Evolutionary conservation across 2,888 invertebrate genomes (phyloP), one percentile per base, ranked within the genome.

Genomic region (Cyaniris semiargus): DNA sequence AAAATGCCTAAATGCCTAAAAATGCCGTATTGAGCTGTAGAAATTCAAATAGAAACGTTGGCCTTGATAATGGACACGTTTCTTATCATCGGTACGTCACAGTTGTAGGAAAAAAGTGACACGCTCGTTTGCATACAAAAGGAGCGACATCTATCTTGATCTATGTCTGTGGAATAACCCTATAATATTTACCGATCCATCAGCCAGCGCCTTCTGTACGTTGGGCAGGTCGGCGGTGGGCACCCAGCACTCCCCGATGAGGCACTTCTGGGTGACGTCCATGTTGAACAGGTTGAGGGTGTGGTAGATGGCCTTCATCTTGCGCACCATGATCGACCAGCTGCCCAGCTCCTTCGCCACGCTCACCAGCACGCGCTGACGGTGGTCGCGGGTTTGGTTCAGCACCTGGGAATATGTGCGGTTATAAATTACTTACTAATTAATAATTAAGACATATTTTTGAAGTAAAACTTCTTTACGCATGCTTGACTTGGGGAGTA

Each of bases 251-350:
- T 97, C 97, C 7, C 97, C 97, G 82, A 97, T 97, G 78, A 97
- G 94, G 89, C 97, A 97, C 88, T 97, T 97, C 92, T 97, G 96
- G 7, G 97, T 97, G 79, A 97, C 97, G 84, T 98, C 97, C 94
- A 97, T 95, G 88, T 96, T 98, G 94, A 98, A 98, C 82, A 97
- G 92, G 89, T 98, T 98, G 84, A 98, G 94, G 0, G 97, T 97
- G 89, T 98, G 97, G 92, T 98, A 98, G 87, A 98, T 97, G 77
- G 98, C 97, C 91, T 98, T 98, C 96, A 98, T 97, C 92, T 98
- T 98, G 82, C 97, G 95, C 53, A 98, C 98, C 96, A 98, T 98
- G 80, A 98, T 96, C 83, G 96, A 96, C 98, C 98, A 98, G 86
- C 96, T 96, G 80, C 97, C 96, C 80, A 98, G 94, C 86, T 98